Conservation (phyloP, 1,140 invertebrate species). For the Hetaerina americana region DNA sequence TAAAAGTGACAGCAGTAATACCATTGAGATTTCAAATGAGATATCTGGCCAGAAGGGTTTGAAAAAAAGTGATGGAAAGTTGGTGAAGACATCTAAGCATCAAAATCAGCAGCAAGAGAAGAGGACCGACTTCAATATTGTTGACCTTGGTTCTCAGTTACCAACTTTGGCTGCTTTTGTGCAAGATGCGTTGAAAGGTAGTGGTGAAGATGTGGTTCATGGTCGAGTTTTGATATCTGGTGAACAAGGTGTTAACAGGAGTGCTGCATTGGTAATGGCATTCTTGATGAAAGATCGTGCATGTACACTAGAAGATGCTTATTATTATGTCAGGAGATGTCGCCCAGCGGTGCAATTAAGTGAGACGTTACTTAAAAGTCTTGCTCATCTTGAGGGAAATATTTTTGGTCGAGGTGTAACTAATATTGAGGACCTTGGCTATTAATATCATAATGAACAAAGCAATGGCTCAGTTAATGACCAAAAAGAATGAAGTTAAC, state of each 20-base stretch:
- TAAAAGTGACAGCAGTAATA: not conserved
- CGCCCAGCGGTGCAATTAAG: conserved; percentile 22
- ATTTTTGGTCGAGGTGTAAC: conserved; percentile 23
- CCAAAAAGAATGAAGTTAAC: too few species aligned
- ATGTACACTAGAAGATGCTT: conserved; percentile 25
- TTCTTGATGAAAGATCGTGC: conserved; percentile 20
- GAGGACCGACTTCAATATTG: not conserved
- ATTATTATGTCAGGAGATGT: conserved; percentile 23
- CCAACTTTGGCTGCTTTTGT: not conserved
- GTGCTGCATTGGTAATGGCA: conserved; percentile 22
- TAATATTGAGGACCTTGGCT: conserved; percentile 20
- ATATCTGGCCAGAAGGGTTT: too few species aligned
- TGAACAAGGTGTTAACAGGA: conserved; percentile 23
- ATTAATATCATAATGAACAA: not conserved
- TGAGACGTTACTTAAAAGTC: conserved; percentile 17
- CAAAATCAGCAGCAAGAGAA: not conserved
- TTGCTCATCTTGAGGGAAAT: conserved; percentile 20
- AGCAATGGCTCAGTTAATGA: too few species aligned
- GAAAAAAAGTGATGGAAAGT: not conserved
- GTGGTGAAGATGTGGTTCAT: not conserved
- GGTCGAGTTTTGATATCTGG: conserved; percentile 20
- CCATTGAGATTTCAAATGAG: not conserved
- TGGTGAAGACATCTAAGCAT: not conserved
- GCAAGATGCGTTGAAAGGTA: not conserved
- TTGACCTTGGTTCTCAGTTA: not conserved